phyloP scores from a whole-genome alignment of 1,140 invertebrate genomes.

The Lordiphosa clarofinis region DNA sequence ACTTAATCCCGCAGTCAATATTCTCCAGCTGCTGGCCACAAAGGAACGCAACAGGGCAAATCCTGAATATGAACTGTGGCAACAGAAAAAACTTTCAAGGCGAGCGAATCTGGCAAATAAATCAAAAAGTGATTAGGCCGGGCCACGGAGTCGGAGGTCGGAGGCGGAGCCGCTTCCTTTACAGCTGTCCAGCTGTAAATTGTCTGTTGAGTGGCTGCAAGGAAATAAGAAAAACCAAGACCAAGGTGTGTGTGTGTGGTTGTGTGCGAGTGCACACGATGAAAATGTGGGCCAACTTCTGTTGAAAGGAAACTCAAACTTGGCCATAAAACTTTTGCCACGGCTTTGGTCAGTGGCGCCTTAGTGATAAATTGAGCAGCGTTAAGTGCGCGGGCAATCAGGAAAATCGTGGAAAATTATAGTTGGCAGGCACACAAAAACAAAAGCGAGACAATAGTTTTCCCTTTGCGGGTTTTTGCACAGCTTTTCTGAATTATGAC shows the following conservation, averaged over 20 bases:
- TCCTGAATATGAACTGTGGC: conserved; percentile 59
- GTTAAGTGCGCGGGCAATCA: conserved; percentile 62
- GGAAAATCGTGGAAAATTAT: conserved; percentile 73
- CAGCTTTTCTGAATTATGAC: conserved; percentile 31
- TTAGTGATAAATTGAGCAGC: conserved; percentile 67
- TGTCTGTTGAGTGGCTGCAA: conserved; percentile 65
- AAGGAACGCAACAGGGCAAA: conserved; percentile 33
- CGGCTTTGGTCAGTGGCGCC: conserved; percentile 49
- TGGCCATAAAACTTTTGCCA: conserved; percentile 72
- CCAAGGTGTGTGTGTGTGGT: conserved; percentile 32
- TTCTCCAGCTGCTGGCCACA: conserved; percentile 26
- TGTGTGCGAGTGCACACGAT: conserved; percentile 29
- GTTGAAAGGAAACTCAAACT: conserved; percentile 60
- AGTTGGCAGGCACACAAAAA: conserved; percentile 53
- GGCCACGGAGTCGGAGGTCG: not conserved
- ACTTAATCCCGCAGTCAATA: conserved; percentile 42
- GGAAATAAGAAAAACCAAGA: conserved; percentile 31
- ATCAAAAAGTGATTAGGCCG: conserved; percentile 74
- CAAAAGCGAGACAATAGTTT: conserved; percentile 44
- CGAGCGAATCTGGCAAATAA: conserved; percentile 54
- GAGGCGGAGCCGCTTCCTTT: not conserved
- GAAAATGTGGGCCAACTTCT: conserved; percentile 48
- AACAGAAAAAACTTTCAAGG: conserved; percentile 39
- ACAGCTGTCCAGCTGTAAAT: conserved; percentile 63
- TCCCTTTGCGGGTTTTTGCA: not conserved